Base-by-base conservation (phyloP, 1,140 invertebrate genomes). In the Bicyclus anynana region DNA sequence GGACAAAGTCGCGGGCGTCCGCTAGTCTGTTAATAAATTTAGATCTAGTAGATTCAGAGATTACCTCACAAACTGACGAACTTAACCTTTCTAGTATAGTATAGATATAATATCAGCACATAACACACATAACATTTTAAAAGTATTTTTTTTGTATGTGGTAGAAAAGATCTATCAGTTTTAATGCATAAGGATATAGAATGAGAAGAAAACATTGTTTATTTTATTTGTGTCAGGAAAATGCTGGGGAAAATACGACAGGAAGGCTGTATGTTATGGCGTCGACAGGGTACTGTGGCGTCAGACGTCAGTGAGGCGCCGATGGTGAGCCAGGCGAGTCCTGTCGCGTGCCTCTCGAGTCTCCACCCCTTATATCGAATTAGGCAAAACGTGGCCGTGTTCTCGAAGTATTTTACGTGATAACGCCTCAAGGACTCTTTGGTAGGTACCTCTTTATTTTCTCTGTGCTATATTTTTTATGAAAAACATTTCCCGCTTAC, bases 241-340 rank as follows among this genome's bases (percentile, higher is more conserved):
- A 18, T 44, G 16, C 16, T 33, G 1, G 29, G 29, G n/a, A 20
- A 44, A 44, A 18, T 44, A 20, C 40, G 16, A 44, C 40, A 20
- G 17, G 44, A 47, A 47, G 44, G 21, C 44, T 47, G 20, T 47
- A 47, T 47, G 44, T 47, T 47, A 47, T 47, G 44, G 44, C 23
- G 44, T 26, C 5, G 44, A 6, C 44, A 27, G 44, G 12, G 44
- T 47, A 26, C 23, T 20, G 12, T 26, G 44, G 44, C 44, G 44
- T 47, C 44, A 47, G 23, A 47, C 44, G 44, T 27, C 44, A 47
- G 44, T 47, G 21, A 47, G 44, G 44, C 44, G 44, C 44, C 44
- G 44, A 21, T 26, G 27, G 14, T 13, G 2, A 21, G 44, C 44
- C 27, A 7, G 21, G 44, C 16, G 23, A 27, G 44, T 26, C 44